Evolutionary conservation across 2,113 vertebrate species (phyloP), one percentile per base, ranked within the genome.

Genomic region (Rousettus leschenaultii): DNA sequence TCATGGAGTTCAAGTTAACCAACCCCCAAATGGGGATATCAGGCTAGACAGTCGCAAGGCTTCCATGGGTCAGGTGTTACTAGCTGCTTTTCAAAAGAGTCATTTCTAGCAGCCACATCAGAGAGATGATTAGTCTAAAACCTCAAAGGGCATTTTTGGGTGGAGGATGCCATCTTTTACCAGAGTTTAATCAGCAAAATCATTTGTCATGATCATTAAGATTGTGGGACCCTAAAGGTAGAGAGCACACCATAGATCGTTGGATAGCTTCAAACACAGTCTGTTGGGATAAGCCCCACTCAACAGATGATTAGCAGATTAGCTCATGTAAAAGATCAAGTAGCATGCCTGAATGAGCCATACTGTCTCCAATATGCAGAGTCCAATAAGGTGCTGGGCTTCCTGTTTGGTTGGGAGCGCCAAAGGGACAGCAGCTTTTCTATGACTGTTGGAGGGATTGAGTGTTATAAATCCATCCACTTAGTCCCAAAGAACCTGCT

Each of bases 101-200:
- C 92, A 6, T 89, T 89, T 96, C 66, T 86, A 40, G 70, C 86
- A 94, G 68, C 73, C 74, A 18, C 63, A 15, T 77, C 59, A 57
- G 53, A 33, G 38, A 89, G 45, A 22, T 33, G 8, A 85, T 61
- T 85, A 74, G 57, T 53, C 63, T 30, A 79, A 92, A 95, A 83
- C 35, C 45, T 86, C 45, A 40, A 61, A 77, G 55, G 55, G 33
- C 35, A 85, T 63, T 95, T 95, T 89, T 85, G 80, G 26, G 14
- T 63, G 55, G n/a, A 92, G 87, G 61, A 55, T 78, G 63, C 61
- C 38, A 86, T 22, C 45, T 38, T 94, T 94, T 95, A 38, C 80
- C 89, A 95, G 73, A 45, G 59, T 85, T 89, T 61, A 80, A 55
- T 85, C 83, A 91, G 33, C 43, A 74, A 97, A 96, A 63, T 79